Base-by-base conservation (phyloP, 2,113 vertebrate genomes). In the Daubentonia madagascariensis region DNA sequence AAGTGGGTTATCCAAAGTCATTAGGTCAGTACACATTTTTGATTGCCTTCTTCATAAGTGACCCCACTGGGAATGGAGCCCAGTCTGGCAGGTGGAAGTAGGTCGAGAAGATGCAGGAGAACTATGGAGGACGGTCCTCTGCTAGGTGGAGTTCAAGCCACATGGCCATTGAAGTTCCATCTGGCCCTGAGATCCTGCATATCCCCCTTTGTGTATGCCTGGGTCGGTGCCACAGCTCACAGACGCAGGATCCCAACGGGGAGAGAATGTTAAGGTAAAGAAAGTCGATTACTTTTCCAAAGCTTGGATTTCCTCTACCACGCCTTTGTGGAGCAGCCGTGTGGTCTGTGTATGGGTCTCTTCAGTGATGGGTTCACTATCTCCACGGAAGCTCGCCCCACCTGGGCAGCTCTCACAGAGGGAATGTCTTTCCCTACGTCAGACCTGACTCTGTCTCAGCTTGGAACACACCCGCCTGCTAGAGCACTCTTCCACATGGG, bases 161-260 rank as follows among this genome's bases (percentile, higher is more conserved):
- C 4, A 3, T 8, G 54, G 40, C 23, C 10, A 0, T 0, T 35
- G 83, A 84, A 20, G 67, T 35, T 94, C 35, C n/a, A 3, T 35
- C 6, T 48, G 0, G 23, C 50, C 32, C 70, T 22, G 50, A 80
- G 50, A 80, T n/a, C 11, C 35, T 45, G 20, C 54, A 28, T 10
- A 50, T 40, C 17, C 37, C 35, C 35, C 43, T 57, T 5, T 17
- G 14, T 50, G 30, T 40, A 22, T 43, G 8, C 17, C 54, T 59
- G 52, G 45, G 17, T 70, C 48, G 28, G n/a, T 22, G 11, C 1
- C 2, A 37, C 2, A 57, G 8, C 67, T 91, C 30, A 8, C 1
- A 48, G 45, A 67, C 4, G 11, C 11, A 1, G 50, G 18, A 50
- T 50, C 50, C 28, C 30, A 50, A 5, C 0, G 8, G 18, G 0